These are phyloP conservation scores for Allobates femoralis DNA, from an alignment of 2,797 vertebrate species.

Conservation along the genomic window DNA sequence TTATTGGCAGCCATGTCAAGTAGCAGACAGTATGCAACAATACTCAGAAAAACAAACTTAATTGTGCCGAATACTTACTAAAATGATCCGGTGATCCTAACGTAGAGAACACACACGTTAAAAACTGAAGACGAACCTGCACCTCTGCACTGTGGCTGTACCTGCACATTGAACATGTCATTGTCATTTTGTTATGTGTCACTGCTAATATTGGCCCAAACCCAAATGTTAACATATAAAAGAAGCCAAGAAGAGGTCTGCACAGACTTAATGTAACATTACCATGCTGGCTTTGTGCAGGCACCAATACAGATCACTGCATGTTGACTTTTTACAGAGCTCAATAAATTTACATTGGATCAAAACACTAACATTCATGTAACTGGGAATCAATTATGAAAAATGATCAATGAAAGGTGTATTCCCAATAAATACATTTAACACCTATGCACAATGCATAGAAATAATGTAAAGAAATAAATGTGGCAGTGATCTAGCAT, in stretches of 20 bases:
- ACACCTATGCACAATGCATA: too few species aligned
- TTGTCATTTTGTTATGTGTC: background rate
- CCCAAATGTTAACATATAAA: background rate
- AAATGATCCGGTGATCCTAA: slow-evolving; percentile 98
- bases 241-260: background rate
- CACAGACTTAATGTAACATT: background rate
- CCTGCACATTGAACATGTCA: slow-evolving; percentile 71
- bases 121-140: slow-evolving; percentile 96
- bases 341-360: background rate
- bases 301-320: background rate
- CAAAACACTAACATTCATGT: background rate
- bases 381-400: background rate
- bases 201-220: background rate
- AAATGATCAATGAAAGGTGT: background rate
- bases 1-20: background rate
- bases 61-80: slow-evolving; percentile 80
- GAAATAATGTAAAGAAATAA: too few species aligned
- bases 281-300: background rate
- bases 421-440: too few species aligned
- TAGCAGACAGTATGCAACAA: background rate
- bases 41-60: background rate
- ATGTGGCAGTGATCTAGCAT: too few species aligned
- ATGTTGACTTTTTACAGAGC: background rate
- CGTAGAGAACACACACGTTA: slow-evolving; percentile 98
- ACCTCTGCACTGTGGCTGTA: slow-evolving; percentile 98